phyloP scores from a whole-genome alignment of 2,113 vertebrate genomes.

The Mionectes macconnelli region DNA sequence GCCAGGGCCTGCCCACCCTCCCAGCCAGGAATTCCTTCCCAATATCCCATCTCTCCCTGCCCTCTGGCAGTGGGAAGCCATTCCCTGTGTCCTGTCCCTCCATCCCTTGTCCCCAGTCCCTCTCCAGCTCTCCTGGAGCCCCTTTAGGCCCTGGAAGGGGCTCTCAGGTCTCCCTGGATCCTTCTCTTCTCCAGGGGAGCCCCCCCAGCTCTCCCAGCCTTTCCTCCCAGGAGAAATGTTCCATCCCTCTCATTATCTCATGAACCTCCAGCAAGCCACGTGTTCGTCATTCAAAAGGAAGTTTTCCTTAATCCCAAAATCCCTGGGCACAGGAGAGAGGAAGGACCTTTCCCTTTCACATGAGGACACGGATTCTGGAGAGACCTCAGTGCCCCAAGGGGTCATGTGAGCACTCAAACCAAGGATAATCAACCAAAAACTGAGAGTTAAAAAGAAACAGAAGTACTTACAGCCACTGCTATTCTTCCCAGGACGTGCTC shows the following conservation, averaged over 20 bases:
- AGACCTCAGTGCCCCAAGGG: not conserved
- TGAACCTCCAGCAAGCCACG: not conserved
- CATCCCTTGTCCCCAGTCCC: not conserved
- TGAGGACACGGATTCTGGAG: not conserved
- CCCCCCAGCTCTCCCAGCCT: not conserved
- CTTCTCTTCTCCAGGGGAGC: not conserved
- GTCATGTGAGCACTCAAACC: rapidly evolving
- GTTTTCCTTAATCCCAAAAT: not conserved
- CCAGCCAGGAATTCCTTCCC: not conserved
- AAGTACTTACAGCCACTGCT: conserved; percentile 89
- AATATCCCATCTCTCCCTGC: not conserved
- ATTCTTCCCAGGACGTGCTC: conserved; percentile 95
- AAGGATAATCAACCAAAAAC: rapidly evolving
- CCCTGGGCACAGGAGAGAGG: not conserved
- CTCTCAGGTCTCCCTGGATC: not conserved
- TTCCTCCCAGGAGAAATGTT: not conserved
- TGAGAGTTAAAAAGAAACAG: rapidly evolving
- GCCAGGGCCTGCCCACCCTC: not conserved
- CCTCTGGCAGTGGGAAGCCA: not conserved
- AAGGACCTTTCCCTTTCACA: not conserved
- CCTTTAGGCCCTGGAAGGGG: not conserved
- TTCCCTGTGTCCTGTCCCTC: not conserved
- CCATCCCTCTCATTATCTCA: not conserved
- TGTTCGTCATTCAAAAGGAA: not conserved
- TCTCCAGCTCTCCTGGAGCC: not conserved